Base-by-base conservation (phyloP, 2,888 invertebrate species). In the Tanypteryx hageni region DNA sequence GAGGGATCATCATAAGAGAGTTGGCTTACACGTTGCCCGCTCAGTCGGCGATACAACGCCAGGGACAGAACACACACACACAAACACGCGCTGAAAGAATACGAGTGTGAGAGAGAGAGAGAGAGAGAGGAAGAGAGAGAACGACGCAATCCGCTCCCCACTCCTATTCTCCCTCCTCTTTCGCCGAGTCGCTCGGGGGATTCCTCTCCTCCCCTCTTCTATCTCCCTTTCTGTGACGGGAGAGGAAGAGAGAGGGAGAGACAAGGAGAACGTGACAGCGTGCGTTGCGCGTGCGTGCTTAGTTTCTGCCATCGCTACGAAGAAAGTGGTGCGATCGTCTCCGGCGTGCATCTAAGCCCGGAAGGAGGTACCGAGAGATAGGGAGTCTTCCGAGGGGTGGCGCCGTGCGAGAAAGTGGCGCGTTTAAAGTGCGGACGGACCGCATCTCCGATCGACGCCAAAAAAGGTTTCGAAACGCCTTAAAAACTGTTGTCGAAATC, bases 11-110 rank as follows among this genome's bases (percentile, higher is more conserved):
- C 85, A 85, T 85, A 85, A 85, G 85, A 85, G 89, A 89, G 44
- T 64, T 56, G 89, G 61, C 89, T 64, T 89, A 61, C 31, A 59
- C 86, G 58, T 64, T 64, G 64, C 64, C 44, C 64, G 31, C 64
- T 89, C 89, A 89, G 89, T 89, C 89, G 89, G 89, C 89, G 89
- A 89, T 89, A 89, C 89, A 44, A 68, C 89, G 89, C 89, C 89
- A 89, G 44, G 56, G 44, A 83, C 83, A 64, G 44, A 89, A 64
- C 64, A 89, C 89, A n/a, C 86, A 59, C 22, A 16, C 85, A 58
- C 27, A n/a, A 44, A 27, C 86, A 64, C 61, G 86, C 9, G 82
- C 14, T 13, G 83, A 56, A n/a, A 57, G 31, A 13, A 5, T 10
- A n/a, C n/a, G 57, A 11, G 16, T 16, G 56, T 3, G 83, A 4